A percentile compares a stretch with the other conserved stretches of the same genome.
These are phyloP conservation scores for Hemicordylus capensis DNA, from an alignment of 2,113 vertebrate genomes.

Conservation along the genomic window DNA sequence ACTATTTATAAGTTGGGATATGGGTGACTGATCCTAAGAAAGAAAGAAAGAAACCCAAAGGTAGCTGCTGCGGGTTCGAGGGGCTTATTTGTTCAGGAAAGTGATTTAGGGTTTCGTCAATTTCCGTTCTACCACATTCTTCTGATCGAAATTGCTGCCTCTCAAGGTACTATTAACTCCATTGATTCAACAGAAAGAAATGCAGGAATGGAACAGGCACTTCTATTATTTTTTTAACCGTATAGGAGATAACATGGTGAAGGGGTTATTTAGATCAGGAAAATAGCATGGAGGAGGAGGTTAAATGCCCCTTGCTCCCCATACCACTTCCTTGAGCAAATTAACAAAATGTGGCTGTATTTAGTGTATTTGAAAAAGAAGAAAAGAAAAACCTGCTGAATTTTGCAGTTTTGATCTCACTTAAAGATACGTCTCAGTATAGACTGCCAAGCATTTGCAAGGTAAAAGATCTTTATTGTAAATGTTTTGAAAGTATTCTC, in stretches of 20 bases:
- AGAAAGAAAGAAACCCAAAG: neutral
- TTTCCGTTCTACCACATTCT: too few species aligned
- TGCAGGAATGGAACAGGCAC: neutral
- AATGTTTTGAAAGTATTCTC: too few species aligned
- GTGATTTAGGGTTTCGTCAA: neutral
- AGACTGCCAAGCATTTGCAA: too few species aligned
- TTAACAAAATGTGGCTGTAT: neutral
- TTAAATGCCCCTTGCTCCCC: neutral
- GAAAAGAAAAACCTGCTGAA: too few species aligned
- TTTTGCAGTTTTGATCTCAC: too few species aligned
- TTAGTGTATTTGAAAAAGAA: too few species aligned
- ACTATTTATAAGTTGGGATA: neutral
- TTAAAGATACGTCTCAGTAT: too few species aligned
- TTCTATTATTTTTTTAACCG: neutral
- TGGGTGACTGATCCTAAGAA: neutral
- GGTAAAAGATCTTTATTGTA: too few species aligned
- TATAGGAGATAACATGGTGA: neutral
- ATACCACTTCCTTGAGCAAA: too few species aligned
- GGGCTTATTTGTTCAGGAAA: neutral
- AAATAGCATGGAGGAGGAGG: neutral
- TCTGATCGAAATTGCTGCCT: neutral
- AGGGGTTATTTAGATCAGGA: neutral
- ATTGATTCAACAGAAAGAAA: too few species aligned
- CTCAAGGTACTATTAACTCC: neutral
- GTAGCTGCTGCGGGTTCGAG: neutral